phyloP scores from a whole-genome alignment of 2,797 vertebrate species.

The Microctenopoma steveboyesi region DNA sequence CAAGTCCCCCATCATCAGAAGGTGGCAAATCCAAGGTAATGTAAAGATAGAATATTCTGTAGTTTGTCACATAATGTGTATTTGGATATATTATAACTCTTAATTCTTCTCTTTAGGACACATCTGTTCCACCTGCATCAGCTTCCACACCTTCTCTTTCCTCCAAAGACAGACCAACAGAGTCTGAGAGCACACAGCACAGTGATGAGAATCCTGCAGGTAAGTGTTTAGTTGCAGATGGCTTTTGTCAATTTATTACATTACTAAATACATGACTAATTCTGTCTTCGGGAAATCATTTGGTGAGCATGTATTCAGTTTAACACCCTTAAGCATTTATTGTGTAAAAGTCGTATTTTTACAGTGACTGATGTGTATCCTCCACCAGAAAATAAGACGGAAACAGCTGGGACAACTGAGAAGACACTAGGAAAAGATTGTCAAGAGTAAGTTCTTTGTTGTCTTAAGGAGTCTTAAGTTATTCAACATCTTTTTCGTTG shows the following conservation, averaged over 20 bases:
- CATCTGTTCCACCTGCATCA: slow-evolving; percentile 36
- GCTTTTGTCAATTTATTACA: not conserved
- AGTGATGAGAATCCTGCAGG: slow-evolving; percentile 66
- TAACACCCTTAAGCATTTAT: not conserved
- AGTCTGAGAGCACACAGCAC: slow-evolving; percentile 40
- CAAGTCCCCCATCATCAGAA: slow-evolving; percentile 32
- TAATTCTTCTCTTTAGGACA: slow-evolving; percentile 33
- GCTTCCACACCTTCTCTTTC: slow-evolving; percentile 46
- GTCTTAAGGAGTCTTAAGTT: no score
- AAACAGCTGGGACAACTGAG: slow-evolving; percentile 24
- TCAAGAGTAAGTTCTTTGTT: slow-evolving; percentile 69
- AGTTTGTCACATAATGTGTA: not conserved
- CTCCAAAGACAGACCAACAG: slow-evolving; percentile 44
- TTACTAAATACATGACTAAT: not conserved
- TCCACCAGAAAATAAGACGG: slow-evolving; percentile 38
- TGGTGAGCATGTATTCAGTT: not conserved
- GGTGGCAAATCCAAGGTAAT: slow-evolving; percentile 68
- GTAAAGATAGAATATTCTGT: not conserved
- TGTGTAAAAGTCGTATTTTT: slow-evolving; percentile 7
- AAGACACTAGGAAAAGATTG: slow-evolving; percentile 29
- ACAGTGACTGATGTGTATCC: slow-evolving; percentile 21
- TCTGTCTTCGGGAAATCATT: not conserved
- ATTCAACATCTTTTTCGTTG: slow-evolving; percentile 17
- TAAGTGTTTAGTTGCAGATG: slow-evolving; percentile 38
- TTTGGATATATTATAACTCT: not conserved